Percentiles rank a stretch among this genome's conserved stretches.
Evolutionary conservation across 2,888 invertebrate species (phyloP).

Genomic region (Tortricodes alternella): DNA sequence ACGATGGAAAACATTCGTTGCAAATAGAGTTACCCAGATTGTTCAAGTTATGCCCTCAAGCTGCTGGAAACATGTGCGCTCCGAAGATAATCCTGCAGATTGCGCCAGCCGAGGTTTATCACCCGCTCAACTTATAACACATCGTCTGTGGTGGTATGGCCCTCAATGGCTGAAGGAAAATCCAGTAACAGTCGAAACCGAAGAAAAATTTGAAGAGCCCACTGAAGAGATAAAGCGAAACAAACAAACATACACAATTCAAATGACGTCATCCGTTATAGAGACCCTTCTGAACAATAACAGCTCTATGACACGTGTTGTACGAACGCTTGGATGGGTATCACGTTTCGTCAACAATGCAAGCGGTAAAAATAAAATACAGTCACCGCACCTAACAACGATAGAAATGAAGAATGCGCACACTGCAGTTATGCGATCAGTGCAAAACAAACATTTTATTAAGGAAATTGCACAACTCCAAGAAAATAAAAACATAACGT

Average conservation of each 20-base stretch:
- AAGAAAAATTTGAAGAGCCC: not conserved
- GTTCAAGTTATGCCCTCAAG: slow-evolving; percentile 12
- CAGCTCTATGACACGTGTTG: no score
- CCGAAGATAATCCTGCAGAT: no score
- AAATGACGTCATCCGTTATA: not conserved
- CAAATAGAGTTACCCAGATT: slow-evolving; percentile 32
- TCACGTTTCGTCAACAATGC: not conserved
- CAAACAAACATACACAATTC: not conserved
- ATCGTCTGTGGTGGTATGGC: not conserved
- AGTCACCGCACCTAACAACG: not conserved
- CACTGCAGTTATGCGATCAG: slow-evolving; percentile 17
- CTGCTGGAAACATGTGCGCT: no score
- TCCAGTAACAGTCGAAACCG: not conserved
- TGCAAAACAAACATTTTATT: not conserved
- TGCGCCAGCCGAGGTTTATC: not conserved
- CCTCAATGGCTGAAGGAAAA: not conserved
- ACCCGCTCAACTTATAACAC: not conserved
- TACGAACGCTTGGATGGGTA: no score
- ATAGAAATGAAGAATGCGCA: slow-evolving; percentile 19
- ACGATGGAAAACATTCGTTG: slow-evolving; percentile 36
- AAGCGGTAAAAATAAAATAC: slow-evolving; percentile 3
- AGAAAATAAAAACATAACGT: not conserved
- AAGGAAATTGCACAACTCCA: not conserved
- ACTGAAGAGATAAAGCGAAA: not conserved
- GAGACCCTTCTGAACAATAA: no score